phyloP scores from a whole-genome alignment of 2,797 vertebrate species.

The Choloepus didactylus region DNA sequence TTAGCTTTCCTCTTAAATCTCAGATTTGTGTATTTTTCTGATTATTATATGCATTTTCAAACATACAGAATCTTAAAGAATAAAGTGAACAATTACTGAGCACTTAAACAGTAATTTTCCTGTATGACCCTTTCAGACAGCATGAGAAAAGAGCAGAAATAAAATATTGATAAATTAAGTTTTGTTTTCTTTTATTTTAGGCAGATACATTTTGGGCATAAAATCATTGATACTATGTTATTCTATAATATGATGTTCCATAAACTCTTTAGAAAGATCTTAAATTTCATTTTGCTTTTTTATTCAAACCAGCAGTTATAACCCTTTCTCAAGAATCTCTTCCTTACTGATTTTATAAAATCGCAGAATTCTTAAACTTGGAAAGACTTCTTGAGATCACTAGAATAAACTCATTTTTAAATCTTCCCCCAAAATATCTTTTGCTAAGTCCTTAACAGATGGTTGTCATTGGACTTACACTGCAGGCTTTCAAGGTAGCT shows the following conservation, averaged over 20 bases:
- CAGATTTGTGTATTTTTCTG: neutral
- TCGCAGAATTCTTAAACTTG: neutral
- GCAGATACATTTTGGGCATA: neutral
- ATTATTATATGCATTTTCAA: conserved; percentile 9
- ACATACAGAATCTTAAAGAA: neutral
- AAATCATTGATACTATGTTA: neutral
- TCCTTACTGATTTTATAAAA: neutral
- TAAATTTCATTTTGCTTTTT: neutral
- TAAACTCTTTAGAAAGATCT: neutral
- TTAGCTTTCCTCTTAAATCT: conserved; percentile 22
- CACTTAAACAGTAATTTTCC: neutral
- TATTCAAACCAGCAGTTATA: neutral
- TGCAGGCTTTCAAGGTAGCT: neutral
- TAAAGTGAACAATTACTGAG: neutral
- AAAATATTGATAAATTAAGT: neutral
- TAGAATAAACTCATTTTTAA: neutral
- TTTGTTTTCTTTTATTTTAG: neutral
- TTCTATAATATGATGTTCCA: neutral
- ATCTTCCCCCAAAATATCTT: neutral
- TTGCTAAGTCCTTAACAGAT: conserved; percentile 4
- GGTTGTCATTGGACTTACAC: neutral
- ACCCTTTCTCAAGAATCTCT: neutral
- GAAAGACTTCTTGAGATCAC: neutral
- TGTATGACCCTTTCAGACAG: neutral
- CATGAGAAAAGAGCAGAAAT: neutral